phyloP scores from a whole-genome alignment of 2,888 invertebrate genomes.

The Rosalia funebris region DNA sequence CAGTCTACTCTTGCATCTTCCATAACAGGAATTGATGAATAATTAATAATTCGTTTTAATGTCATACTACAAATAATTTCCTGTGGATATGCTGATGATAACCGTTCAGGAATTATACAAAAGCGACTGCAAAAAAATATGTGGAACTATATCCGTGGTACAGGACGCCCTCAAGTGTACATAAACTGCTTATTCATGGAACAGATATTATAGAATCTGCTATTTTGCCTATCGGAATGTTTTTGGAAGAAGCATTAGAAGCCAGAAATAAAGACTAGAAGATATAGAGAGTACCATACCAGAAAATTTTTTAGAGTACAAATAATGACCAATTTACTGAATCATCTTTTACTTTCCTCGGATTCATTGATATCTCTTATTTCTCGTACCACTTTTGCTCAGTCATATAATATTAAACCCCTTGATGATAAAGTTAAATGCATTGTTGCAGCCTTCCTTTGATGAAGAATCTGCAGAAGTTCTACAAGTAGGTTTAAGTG shows the following conservation, averaged over 20 bases:
- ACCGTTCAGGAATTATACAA: constrained; percentile 27
- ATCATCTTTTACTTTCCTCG: constrained; percentile 28
- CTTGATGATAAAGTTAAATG: no score
- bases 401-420: no score
- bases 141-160: constrained; percentile 41
- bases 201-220: constrained; percentile 36
- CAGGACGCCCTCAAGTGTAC: constrained; percentile 39
- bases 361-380: constrained; percentile 25
- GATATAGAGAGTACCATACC: constrained; percentile 24
- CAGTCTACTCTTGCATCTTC: constrained; percentile 26
- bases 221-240: constrained; percentile 36
- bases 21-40: constrained; percentile 26
- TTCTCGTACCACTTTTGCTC: no score
- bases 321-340: constrained; percentile 31
- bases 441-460: no score
- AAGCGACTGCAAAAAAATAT: constrained; percentile 29
- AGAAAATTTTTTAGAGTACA: constrained; percentile 13
- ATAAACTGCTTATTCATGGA: constrained; percentile 41
- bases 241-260: constrained; percentile 40
- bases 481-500: no score
- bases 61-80: constrained; percentile 31
- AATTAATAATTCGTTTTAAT: constrained; percentile 14
- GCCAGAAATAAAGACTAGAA: constrained; percentile 41
- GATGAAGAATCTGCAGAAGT: no score
- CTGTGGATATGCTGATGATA: constrained; percentile 36